phyloP scores from a whole-genome alignment of 2,113 vertebrate species.

The Amphiprion percula region DNA sequence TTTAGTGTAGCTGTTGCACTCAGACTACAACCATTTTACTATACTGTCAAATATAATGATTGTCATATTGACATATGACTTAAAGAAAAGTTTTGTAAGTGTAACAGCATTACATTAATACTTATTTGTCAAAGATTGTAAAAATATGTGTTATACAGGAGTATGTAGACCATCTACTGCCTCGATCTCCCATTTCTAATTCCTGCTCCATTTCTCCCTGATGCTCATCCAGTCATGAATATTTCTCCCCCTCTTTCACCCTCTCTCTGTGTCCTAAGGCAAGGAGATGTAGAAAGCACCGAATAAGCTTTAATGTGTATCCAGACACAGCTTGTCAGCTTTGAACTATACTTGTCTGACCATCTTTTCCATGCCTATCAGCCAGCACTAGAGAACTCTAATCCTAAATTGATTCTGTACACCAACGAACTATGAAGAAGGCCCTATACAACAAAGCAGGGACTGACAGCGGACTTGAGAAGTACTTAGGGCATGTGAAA shows the following conservation, averaged over 20 bases:
- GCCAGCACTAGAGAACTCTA: slow-evolving; percentile 30
- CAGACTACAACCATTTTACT: no score
- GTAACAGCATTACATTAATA: neutral
- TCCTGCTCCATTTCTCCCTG: slow-evolving; percentile 52
- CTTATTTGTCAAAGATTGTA: slow-evolving; percentile 2
- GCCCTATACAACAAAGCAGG: slow-evolving; percentile 31
- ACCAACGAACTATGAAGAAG: slow-evolving; percentile 41
- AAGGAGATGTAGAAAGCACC: slow-evolving; percentile 52
- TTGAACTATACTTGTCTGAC: slow-evolving; percentile 58
- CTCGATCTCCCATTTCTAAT: slow-evolving; percentile 17
- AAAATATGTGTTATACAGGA: neutral
- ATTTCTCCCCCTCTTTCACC: slow-evolving; percentile 25
- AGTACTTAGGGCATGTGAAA: slow-evolving; percentile 45
- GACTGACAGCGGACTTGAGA: slow-evolving; percentile 42
- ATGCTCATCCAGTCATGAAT: slow-evolving; percentile 62
- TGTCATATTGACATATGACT: no score
- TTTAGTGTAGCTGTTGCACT: no score
- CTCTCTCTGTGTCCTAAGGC: slow-evolving; percentile 49
- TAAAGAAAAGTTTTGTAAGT: neutral
- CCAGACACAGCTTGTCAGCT: slow-evolving; percentile 55
- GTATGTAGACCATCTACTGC: neutral
- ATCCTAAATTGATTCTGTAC: slow-evolving; percentile 59
- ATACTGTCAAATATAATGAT: no score
- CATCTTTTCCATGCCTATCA: slow-evolving; percentile 61
- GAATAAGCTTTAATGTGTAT: slow-evolving; percentile 62